Evolutionary conservation across 2,888 invertebrate genomes (phyloP), one percentile per base, ranked within the genome.

Genomic region (Xestoiulus laeticollis): DNA sequence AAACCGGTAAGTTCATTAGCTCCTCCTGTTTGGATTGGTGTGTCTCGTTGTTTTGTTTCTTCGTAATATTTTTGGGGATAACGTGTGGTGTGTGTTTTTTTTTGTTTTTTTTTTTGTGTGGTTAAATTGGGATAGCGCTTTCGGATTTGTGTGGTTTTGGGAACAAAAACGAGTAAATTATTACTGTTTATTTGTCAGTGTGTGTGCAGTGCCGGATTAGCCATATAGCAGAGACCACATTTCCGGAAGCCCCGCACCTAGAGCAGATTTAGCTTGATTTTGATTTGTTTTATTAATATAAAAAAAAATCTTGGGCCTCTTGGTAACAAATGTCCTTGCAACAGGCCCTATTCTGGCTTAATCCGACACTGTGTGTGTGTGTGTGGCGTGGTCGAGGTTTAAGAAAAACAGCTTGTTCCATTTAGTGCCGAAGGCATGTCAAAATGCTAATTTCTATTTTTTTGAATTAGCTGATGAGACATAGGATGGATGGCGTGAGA

Each of bases 401-500:
- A 26, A 14, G 30, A 30, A 30, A 38, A n/a, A n/a, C 22, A 30
- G 26, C 14, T 78, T 78, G 12, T 78, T 2, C 26, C 14, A 78
- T 30, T 78, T 78, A 30, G 30, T 78, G 48, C 30, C 3, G 10
- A 26, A 30, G 26, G 0, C 26, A 26, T 68, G 4, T 22, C 26
- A 30, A 10, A 68, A 68, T 26, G 8, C 68, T 68, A 68, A 68
- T 68, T 68, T 59, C 22, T 68, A 10, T 68, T 22, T n/a, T 78
- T 14, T 78, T 30, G 78, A 91, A 93, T 90, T 93, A 99, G 98
- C 96, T 98, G 90, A 94, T 97, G 92, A 97, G 97, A 93, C 97
- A 99, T 92, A 96, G 96, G 93, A 95, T 98, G 89, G 96, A 97
- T 92, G 98, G 98, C 91, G 96, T 99, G 89, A 95, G 98, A 92